Base-by-base conservation (phyloP, 1,140 invertebrate genomes). In the Drosophila obscura region DNA sequence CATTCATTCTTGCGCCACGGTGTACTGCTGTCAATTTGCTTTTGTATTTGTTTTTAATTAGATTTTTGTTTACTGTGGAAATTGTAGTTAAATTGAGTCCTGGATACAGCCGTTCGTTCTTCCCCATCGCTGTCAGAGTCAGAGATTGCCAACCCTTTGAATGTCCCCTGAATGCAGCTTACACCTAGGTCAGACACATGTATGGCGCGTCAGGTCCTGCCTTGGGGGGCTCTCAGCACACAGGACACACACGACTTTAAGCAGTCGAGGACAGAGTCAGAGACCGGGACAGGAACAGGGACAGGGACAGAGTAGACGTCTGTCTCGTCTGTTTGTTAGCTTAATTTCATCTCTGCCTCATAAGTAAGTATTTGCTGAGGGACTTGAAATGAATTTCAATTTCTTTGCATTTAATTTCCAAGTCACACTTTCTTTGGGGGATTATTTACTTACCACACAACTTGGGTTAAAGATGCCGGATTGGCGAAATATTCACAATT, bases 401-500 rank as follows among this genome's bases (percentile, higher is more conserved):
- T 77, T 74, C 74, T 77, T 80, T 78, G 63, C 62, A 44, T 63
- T 74, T 11, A 0, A 28, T 28, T 28, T 28, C 9, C 31, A 35
- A 39, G 3, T 13, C 35, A 4, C 35, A 39, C 8, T 9, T 3
- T 13, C 11, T 5, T 13, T 13, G 4, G 11, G 11, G 35, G 35
- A 11, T 39, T 13, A 13, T 51, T 41, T 43, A 92, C 93, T 95
- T 94, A 97, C 96, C 96, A 97, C 84, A 94, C 93, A 46, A 96
- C 96, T 61, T 94, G 93, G n/a, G 92, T 94, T 7, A 97, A 92
- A 11, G 94, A 93, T 5, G 95, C 94, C 2, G 97, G 96, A 92
- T 98, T 97, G 46, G 96, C 96, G 61, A 95, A 94, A 91, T 96
- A 97, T 60, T 95, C 94, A 90, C 96, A 97, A 76, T 94, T 94